Evolutionary conservation across 2,888 invertebrate genomes (phyloP).

Genomic region (Agonopterix arenella): DNA sequence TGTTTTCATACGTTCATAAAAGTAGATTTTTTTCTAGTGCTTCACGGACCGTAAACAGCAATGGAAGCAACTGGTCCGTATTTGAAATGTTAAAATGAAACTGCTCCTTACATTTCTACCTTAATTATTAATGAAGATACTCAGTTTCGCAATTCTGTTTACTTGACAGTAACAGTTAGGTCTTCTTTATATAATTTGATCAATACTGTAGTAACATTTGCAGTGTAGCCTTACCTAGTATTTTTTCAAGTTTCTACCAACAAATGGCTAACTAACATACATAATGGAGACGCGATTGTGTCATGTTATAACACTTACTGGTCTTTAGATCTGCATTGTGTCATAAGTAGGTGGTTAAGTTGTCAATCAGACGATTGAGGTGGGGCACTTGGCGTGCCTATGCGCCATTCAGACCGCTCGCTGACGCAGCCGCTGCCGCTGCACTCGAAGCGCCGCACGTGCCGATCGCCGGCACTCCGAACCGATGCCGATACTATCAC

Average conservation of each 20-base stretch:
- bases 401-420: constrained; percentile 13
- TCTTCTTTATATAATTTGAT: too few relatives aligned
- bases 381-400: constrained; percentile 1
- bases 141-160: too few relatives aligned
- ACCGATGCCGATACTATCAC: constrained; percentile 50
- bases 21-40: constrained; percentile 39
- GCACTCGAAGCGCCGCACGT: constrained; percentile 62
- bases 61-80: constrained; percentile 24
- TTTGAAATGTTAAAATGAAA: not conserved
- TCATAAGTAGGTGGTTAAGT: constrained; percentile 21
- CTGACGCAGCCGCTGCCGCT: constrained; percentile 35
- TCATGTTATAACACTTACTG: too few relatives aligned
- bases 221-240: too few relatives aligned
- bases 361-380: constrained; percentile 34
- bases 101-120: too few relatives aligned
- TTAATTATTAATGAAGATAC: too few relatives aligned
- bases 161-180: too few relatives aligned
- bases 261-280: too few relatives aligned
- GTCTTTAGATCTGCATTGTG: not conserved
- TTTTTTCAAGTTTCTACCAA: too few relatives aligned
- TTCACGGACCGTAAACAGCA: constrained; percentile 41
- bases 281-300: too few relatives aligned
- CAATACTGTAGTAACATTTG: too few relatives aligned
- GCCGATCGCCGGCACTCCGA: constrained; percentile 63
- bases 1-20: constrained; percentile 59